A percentile compares a stretch with the other conserved stretches of the same genome.
Evolutionary conservation across 2,113 vertebrate species (phyloP).

Genomic region (Macaca mulatta): DNA sequence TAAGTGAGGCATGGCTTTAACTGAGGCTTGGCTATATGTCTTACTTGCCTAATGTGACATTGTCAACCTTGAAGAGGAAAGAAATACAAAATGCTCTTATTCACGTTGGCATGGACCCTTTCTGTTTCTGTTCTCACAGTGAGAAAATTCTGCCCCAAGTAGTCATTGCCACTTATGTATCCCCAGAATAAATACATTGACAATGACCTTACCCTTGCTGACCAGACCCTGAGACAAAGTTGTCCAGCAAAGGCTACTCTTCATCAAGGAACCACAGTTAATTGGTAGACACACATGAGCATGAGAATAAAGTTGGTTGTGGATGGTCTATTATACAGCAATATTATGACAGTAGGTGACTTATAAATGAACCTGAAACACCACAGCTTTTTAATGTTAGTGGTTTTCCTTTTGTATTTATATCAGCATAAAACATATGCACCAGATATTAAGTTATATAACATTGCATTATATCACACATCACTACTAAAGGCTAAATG

Average conservation of each 20-base stretch:
- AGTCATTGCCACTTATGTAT: neutral
- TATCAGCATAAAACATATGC: neutral
- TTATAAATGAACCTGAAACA: neutral
- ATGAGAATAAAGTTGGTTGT: neutral
- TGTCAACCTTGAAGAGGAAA: neutral
- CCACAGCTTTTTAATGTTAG: accelerated
- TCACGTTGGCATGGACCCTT: neutral
- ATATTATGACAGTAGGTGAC: neutral
- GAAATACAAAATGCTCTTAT: neutral
- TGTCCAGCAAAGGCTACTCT: neutral
- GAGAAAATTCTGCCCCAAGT: neutral
- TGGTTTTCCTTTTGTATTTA: neutral
- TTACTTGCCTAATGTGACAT: neutral
- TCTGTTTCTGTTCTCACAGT: neutral
- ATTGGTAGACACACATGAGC: accelerated
- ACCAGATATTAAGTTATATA: neutral
- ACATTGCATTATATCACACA: neutral
- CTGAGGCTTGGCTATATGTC: neutral
- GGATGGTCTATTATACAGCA: accelerated
- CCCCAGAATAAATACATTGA: neutral
- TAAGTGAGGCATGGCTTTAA: neutral
- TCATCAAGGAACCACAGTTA: neutral
- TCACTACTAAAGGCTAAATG: neutral
- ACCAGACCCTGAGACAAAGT: neutral
- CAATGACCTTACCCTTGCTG: neutral